Evolutionary conservation across 2,113 vertebrate species (phyloP).

Genomic region (Benitochromis conjunctus): DNA sequence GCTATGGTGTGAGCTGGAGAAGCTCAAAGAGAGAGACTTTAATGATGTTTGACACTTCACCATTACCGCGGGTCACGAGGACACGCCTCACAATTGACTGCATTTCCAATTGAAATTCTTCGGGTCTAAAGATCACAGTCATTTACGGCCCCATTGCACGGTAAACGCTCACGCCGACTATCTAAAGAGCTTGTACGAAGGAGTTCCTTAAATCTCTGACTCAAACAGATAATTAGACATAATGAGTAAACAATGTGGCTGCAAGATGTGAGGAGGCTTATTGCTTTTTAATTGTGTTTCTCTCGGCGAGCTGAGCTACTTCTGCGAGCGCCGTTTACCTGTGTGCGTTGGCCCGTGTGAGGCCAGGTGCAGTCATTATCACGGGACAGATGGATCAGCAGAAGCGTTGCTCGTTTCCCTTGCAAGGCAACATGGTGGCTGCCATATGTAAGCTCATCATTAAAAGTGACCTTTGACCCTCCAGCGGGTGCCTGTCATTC

Average conservation of each 20-base stretch:
- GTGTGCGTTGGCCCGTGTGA: constrained; percentile 35
- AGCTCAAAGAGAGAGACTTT: not conserved
- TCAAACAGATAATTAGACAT: constrained; percentile 54
- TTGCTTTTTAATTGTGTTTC: constrained; percentile 64
- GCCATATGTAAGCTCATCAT: constrained; percentile 70
- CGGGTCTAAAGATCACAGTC: not conserved
- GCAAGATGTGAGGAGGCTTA: constrained; percentile 31
- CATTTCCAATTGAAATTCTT: constrained; percentile 21
- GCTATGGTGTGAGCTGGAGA: not conserved
- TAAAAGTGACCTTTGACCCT: constrained; percentile 66
- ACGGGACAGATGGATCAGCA: constrained; percentile 67
- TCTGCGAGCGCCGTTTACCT: constrained; percentile 25
- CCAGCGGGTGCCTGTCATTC: constrained; percentile 24
- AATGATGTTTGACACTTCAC: constrained; percentile 21
- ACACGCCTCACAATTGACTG: not conserved
- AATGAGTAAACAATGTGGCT: constrained; percentile 56
- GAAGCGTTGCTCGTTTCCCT: constrained; percentile 38
- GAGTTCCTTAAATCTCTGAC: constrained; percentile 26
- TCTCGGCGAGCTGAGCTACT: not conserved
- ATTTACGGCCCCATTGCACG: not conserved
- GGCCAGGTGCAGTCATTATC: constrained; percentile 71
- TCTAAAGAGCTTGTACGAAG: not conserved
- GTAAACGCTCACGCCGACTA: not conserved
- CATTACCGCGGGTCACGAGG: constrained; percentile 15
- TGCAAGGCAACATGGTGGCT: constrained; percentile 43